Evolutionary conservation across 30 jellyfish, hydroid and myxozoan species (phyloP).

Genomic region (Pelagia noctiluca): DNA sequence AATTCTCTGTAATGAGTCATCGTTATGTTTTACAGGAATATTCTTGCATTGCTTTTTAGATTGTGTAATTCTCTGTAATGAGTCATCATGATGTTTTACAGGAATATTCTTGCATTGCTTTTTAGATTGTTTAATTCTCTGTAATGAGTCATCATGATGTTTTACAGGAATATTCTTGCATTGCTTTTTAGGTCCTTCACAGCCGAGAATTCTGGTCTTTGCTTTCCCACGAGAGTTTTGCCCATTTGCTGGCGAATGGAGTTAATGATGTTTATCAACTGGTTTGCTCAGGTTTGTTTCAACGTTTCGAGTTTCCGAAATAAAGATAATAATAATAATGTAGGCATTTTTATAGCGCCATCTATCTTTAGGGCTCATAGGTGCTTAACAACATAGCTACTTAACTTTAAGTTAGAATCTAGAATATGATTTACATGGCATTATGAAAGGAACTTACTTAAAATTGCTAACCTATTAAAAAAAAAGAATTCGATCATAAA

Average conservation of each 20-base stretch:
- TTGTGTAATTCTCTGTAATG: no score
- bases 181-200: constrained; percentile 67
- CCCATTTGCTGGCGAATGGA: constrained; percentile 67
- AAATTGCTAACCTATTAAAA: neutral
- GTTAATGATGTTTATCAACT: constrained; percentile 54
- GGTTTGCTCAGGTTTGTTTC: constrained; percentile 58
- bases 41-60: no score
- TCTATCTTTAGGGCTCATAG: neutral
- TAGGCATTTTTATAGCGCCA: constrained; percentile 1
- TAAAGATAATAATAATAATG: neutral
- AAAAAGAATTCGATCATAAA: neutral
- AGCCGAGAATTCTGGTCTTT: constrained; percentile 71
- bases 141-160: no score
- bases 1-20: no score
- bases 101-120: neutral
- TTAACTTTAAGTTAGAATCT: neutral
- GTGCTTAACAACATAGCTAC: neutral
- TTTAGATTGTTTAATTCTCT: no score
- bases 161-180: no score
- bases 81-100: no score
- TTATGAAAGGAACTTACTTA: neutral
- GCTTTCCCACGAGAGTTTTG: constrained; percentile 37
- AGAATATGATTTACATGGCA: neutral
- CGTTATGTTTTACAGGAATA: no score
- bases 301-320: no score